A percentile compares a stretch with the other conserved stretches of the same genome.
phyloP scores from a whole-genome alignment of 1,140 invertebrate genomes.

The Ceratitis capitata region DNA sequence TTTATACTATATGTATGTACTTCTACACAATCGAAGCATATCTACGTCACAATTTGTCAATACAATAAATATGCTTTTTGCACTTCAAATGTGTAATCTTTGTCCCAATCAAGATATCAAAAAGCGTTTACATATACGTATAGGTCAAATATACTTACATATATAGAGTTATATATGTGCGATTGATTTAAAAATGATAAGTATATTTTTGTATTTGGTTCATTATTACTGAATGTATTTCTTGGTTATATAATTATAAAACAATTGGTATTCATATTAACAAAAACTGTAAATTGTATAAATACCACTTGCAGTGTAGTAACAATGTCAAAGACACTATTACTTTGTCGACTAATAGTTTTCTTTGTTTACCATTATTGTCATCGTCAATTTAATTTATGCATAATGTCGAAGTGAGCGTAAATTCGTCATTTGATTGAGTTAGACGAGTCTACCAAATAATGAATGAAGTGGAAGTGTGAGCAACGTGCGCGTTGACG shows the following conservation, averaged over 20 bases:
- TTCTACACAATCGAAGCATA: neutral
- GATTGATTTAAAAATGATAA: no score
- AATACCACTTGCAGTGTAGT: neutral
- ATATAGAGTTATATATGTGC: no score
- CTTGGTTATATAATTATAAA: neutral
- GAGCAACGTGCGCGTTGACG: neutral
- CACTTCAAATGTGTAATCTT: neutral
- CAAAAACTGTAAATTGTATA: neutral
- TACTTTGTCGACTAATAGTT: neutral
- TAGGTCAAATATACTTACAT: no score
- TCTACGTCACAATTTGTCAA: neutral
- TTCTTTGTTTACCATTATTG: neutral
- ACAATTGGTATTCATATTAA: neutral
- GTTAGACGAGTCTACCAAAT: neutral
- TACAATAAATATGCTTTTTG: no score
- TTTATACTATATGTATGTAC: neutral
- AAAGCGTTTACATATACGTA: no score
- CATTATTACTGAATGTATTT: no score
- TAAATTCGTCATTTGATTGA: neutral
- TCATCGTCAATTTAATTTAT: neutral
- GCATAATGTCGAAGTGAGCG: neutral
- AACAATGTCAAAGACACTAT: neutral
- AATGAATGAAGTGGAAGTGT: neutral
- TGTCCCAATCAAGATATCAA: neutral
- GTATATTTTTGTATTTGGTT: neutral